These are phyloP conservation scores for Sylvilagus bachmani DNA, from an alignment of 2,113 vertebrate species.

Conservation along the genomic window DNA sequence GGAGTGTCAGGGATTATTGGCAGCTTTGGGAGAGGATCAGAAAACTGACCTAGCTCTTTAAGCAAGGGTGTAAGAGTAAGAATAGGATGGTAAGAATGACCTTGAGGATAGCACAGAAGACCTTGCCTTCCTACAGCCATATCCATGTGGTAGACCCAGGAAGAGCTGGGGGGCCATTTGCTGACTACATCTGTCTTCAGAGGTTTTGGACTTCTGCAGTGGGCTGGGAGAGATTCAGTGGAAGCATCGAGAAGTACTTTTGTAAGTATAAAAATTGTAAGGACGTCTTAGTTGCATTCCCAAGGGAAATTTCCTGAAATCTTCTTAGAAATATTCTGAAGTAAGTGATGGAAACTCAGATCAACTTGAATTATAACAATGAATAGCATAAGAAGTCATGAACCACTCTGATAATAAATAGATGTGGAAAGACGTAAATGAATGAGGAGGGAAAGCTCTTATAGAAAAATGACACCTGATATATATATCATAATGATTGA, in stretches of 20 bases:
- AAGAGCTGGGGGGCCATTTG: background rate
- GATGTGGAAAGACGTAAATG: background rate
- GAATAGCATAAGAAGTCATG: constrained; percentile 17
- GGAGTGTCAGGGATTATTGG: background rate
- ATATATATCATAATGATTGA: background rate
- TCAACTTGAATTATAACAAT: background rate
- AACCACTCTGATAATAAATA: background rate
- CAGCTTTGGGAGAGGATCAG: background rate
- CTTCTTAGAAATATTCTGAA: constrained; percentile 2
- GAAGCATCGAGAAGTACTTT: background rate
- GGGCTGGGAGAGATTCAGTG: background rate
- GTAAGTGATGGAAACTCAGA: background rate
- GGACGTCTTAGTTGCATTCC: background rate
- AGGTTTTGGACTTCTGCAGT: background rate
- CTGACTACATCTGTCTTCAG: background rate
- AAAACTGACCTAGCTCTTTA: background rate
- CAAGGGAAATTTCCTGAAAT: background rate
- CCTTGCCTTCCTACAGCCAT: background rate
- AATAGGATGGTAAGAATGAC: background rate
- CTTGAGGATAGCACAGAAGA: background rate
- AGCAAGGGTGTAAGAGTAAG: background rate
- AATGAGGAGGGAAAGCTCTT: background rate
- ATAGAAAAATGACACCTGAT: background rate
- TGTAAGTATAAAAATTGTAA: background rate
- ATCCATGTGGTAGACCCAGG: background rate